A percentile compares a stretch with the other conserved stretches of the same genome.
phyloP scores from a whole-genome alignment of 2,888 invertebrate genomes.

The Andrena bicolor region DNA sequence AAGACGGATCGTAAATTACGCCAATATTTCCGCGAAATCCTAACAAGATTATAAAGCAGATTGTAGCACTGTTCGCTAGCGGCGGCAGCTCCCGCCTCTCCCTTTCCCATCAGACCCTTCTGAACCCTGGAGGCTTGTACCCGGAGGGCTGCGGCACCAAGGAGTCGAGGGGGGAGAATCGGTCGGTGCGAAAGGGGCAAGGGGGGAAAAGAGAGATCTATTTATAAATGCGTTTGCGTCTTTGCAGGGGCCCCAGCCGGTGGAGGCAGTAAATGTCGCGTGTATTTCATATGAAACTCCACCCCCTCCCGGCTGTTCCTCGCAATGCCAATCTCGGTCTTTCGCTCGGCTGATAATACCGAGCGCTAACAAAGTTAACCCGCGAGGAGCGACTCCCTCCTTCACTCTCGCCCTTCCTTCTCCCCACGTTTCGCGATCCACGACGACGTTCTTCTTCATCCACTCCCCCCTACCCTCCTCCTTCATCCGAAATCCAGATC shows the following conservation, averaged over 20 bases:
- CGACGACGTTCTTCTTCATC: neutral
- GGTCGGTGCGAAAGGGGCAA: constrained; percentile 5
- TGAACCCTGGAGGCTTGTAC: constrained; percentile 38
- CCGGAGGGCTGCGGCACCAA: constrained; percentile 41
- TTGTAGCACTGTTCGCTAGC: constrained; percentile 74
- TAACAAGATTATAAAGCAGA: constrained; percentile 85
- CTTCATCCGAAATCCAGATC: neutral
- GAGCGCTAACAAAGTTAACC: constrained; percentile 78
- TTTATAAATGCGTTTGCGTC: constrained; percentile 83
- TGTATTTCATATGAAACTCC: constrained; percentile 85
- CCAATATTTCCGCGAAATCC: constrained; percentile 85
- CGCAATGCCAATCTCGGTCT: constrained; percentile 83
- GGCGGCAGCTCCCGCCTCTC: constrained; percentile 44
- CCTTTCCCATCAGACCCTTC: constrained; percentile 52
- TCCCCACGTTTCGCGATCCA: constrained; percentile 13
- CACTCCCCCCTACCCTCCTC: neutral
- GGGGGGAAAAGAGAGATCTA: constrained; percentile 75
- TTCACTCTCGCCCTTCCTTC: neutral
- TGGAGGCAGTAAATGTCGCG: constrained; percentile 84
- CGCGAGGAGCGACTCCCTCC: constrained; percentile 30
- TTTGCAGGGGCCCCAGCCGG: constrained; percentile 81
- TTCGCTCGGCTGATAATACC: constrained; percentile 81
- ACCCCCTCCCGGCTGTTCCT: constrained; percentile 79
- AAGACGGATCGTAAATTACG: constrained; percentile 83
- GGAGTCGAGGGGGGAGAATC: neutral